Evolutionary conservation across 2,888 invertebrate genomes (phyloP).

Genomic region (Mesorhabditis sp.): DNA sequence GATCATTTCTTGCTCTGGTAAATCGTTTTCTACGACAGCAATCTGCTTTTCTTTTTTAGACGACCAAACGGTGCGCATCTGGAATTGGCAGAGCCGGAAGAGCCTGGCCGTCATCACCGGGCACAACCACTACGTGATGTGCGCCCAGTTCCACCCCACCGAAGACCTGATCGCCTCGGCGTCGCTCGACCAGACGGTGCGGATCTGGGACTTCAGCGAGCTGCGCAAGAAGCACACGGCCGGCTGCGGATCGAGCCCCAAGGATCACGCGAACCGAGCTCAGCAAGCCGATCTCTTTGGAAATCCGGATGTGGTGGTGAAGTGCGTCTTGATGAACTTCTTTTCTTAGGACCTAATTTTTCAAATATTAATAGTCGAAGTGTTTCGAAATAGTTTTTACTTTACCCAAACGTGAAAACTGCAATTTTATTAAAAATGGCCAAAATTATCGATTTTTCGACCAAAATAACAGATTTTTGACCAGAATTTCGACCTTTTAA

Average conservation of each 20-base stretch:
- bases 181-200: conserved; percentile 91
- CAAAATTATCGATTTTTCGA: too few species aligned
- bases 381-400: too few species aligned
- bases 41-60: conserved; percentile 70
- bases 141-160: conserved; percentile 91
- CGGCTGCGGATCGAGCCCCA: conserved; percentile 75
- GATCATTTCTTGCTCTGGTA: conserved; percentile 80
- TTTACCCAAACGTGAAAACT: too few species aligned
- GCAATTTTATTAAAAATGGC: too few species aligned
- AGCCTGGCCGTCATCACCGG: conserved; percentile 71
- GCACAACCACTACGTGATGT: conserved; percentile 99
- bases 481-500: too few species aligned
- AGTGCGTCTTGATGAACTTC: too few species aligned
- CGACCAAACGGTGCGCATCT: conserved; percentile 96
- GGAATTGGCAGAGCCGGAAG: conserved; percentile 99
- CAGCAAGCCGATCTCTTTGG: conserved; percentile 89
- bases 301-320: conserved; percentile 60
- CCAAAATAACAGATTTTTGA: too few species aligned
- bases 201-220: conserved; percentile 90
- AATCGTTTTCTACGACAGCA: not conserved
- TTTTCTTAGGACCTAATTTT: too few species aligned
- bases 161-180: conserved; percentile 96
- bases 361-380: too few species aligned
- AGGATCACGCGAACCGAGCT: conserved; percentile 17
- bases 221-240: conserved; percentile 85